Conservation (phyloP, 1,140 invertebrate genomes). For the Sesamia nonagrioides region DNA sequence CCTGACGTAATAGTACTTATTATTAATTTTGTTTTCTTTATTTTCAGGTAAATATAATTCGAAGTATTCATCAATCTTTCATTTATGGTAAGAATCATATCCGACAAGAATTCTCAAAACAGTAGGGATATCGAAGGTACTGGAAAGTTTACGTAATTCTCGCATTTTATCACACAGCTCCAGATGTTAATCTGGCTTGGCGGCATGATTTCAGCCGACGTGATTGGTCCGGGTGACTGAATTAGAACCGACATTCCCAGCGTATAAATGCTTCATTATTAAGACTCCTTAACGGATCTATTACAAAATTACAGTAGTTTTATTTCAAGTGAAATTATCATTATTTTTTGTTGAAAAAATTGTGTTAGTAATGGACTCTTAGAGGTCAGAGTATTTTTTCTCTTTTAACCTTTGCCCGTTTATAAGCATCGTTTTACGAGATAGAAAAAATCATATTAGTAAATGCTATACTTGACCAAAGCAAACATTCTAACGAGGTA, state of each 20-base stretch:
- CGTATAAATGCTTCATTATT: conserved; percentile 26
- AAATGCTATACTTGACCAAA: no score
- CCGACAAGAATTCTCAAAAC: background rate
- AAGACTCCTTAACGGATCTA: conserved; percentile 16
- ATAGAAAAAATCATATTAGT: no score
- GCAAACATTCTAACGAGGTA: background rate
- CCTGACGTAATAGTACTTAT: background rate
- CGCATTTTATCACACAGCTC: background rate
- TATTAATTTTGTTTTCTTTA: background rate
- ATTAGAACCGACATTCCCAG: conserved; percentile 25
- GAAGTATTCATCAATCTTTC: background rate
- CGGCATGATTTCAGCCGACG: background rate
- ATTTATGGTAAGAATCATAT: background rate
- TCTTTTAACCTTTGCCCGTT: no score
- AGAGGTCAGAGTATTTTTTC: no score
- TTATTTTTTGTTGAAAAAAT: no score
- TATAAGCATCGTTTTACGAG: no score
- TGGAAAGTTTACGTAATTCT: conserved; percentile 17
- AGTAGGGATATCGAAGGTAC: background rate
- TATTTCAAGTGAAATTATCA: background rate
- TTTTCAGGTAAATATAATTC: conserved; percentile 43
- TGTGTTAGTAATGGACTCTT: no score
- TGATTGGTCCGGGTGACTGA: conserved; percentile 39
- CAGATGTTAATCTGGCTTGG: conserved; percentile 27
- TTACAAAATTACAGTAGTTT: conserved; percentile 1